These are phyloP conservation scores for Gymnoscopelus braueri DNA, from an alignment of 2,797 vertebrate genomes.

Conservation along the genomic window DNA sequence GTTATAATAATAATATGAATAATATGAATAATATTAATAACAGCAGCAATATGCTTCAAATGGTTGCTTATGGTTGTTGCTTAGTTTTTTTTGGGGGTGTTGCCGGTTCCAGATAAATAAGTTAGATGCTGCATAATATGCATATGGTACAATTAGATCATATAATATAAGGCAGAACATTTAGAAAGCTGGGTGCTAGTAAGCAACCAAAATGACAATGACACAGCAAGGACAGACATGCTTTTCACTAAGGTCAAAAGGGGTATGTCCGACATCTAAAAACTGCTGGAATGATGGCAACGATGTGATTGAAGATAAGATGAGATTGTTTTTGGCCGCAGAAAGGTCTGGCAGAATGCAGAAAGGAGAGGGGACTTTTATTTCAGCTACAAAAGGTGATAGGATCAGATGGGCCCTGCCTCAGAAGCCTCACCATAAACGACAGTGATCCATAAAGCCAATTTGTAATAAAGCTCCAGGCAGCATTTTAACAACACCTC, in stretches of 20 bases:
- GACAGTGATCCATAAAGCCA: slow-evolving; percentile 79
- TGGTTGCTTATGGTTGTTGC: no score
- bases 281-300: slow-evolving; percentile 55
- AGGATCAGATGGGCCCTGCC: slow-evolving; percentile 61
- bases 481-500: slow-evolving; percentile 74
- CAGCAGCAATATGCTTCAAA: no score
- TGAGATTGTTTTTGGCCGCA: slow-evolving; percentile 63
- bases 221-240: no score
- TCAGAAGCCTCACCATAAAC: slow-evolving; percentile 72
- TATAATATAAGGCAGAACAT: no score
- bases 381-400: slow-evolving; percentile 69
- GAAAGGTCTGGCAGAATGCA: slow-evolving; percentile 49
- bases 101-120: no score
- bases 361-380: slow-evolving; percentile 24
- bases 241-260: slow-evolving; percentile 34
- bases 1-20: no score
- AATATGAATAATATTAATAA: no score
- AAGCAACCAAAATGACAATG: no score
- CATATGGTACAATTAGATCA: no score
- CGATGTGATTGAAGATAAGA: slow-evolving; percentile 55
- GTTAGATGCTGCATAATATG: no score
- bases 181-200: no score
- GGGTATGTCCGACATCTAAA: slow-evolving; percentile 57
- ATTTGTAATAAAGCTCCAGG: slow-evolving; percentile 80
- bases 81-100: no score